Conservation (phyloP, 1,140 invertebrate genomes). For the Camponotus vicinus region DNA sequence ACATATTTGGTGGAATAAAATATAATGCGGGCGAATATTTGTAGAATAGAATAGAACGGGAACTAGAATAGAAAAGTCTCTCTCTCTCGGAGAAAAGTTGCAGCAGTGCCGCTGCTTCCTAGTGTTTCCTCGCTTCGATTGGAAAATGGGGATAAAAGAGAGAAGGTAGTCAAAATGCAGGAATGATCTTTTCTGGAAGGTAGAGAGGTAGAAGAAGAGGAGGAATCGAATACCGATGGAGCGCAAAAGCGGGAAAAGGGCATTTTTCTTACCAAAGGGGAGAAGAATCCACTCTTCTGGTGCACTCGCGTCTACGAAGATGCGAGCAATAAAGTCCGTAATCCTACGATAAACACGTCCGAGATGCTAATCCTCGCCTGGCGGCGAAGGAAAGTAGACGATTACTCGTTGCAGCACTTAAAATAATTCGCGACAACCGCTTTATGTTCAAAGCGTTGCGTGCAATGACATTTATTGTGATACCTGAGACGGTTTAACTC, state of each 20-base stretch:
- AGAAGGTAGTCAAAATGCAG: slow-evolving; percentile 51
- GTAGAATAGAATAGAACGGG: not conserved
- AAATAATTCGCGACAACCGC: slow-evolving; percentile 47
- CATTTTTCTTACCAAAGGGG: slow-evolving; percentile 5
- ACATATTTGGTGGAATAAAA: slow-evolving; percentile 49
- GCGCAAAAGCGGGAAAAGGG: slow-evolving; percentile 1
- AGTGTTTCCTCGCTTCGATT: slow-evolving; percentile 39
- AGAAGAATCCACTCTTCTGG: slow-evolving; percentile 58
- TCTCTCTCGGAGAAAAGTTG: slow-evolving; percentile 37
- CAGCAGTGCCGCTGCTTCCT: slow-evolving; percentile 43
- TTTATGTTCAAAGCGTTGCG: slow-evolving; percentile 15
- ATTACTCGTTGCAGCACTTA: slow-evolving; percentile 50
- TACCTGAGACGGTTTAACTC: not conserved
- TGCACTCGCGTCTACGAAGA: slow-evolving; percentile 49
- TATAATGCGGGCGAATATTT: slow-evolving; percentile 23
- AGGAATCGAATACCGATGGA: slow-evolving; percentile 7
- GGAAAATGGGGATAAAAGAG: slow-evolving; percentile 59
- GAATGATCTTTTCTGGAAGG: slow-evolving; percentile 30
- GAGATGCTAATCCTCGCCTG: slow-evolving; percentile 55
- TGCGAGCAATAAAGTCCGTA: slow-evolving; percentile 71
- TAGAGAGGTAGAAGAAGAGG: not conserved
- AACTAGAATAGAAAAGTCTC: slow-evolving; percentile 26
- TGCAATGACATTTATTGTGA: slow-evolving; percentile 1
- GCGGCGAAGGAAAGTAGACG: slow-evolving; percentile 27
- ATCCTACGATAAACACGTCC: slow-evolving; percentile 73